Evolutionary conservation across 2,888 invertebrate species (phyloP).

Genomic region (Xanthia icteritia): DNA sequence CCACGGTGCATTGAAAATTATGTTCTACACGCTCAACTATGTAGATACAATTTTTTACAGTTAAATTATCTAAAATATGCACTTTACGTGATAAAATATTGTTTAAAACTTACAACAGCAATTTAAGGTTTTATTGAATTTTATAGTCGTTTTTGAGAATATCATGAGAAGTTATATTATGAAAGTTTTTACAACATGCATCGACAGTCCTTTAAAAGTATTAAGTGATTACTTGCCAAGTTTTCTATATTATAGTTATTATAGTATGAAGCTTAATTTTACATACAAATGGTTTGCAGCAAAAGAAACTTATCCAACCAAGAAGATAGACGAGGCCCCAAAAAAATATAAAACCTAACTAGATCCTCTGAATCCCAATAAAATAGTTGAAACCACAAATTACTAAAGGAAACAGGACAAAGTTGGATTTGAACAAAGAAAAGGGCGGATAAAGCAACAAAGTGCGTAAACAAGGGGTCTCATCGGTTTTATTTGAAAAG

Average conservation of each 20-base stretch:
- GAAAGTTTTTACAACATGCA: background rate
- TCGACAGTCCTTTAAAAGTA: background rate
- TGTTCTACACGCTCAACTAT: background rate
- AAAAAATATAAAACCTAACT: slow-evolving; percentile 50
- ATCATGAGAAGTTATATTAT: background rate
- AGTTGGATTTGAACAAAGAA: slow-evolving; percentile 80
- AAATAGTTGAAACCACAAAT: slow-evolving; percentile 72
- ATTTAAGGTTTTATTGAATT: background rate
- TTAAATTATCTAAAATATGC: background rate
- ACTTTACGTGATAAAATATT: background rate
- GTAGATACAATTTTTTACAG: background rate
- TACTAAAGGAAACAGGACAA: slow-evolving; percentile 77
- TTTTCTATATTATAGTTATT: slow-evolving; percentile 3
- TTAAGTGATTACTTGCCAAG: background rate
- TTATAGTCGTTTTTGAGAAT: background rate
- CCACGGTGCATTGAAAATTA: slow-evolving; percentile 45
- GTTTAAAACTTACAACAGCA: slow-evolving; percentile 4
- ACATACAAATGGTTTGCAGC: background rate
- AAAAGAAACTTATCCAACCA: slow-evolving; percentile 15
- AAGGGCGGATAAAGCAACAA: slow-evolving; percentile 79
- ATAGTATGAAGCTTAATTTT: background rate
- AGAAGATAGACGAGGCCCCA: slow-evolving; percentile 14
- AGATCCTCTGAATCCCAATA: slow-evolving; percentile 58
- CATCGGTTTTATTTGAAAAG: slow-evolving; percentile 87
- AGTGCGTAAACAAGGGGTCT: slow-evolving; percentile 84